Conservation (phyloP, 2,113 vertebrate species). For the Elanoides forficatus region DNA sequence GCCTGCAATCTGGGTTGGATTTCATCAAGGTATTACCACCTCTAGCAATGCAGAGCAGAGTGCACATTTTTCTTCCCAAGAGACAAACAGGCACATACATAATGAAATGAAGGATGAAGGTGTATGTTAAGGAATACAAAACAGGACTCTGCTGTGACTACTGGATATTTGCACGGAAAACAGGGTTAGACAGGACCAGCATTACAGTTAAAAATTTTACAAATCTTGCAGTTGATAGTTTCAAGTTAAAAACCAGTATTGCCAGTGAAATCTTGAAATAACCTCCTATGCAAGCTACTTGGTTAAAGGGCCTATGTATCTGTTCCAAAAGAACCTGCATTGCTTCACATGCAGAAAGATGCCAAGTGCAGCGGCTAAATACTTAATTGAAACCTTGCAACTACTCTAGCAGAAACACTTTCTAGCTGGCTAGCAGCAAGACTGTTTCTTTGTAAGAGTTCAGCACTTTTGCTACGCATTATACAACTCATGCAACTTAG, state of each 20-base stretch:
- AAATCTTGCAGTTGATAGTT: neutral
- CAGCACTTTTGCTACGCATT: neutral
- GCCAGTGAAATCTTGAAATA: neutral
- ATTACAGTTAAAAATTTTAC: neutral
- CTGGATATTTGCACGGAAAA: neutral
- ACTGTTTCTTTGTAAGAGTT: neutral
- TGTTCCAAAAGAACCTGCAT: neutral
- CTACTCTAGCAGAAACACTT: neutral
- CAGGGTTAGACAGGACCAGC: slow-evolving; percentile 16
- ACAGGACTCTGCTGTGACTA: neutral
- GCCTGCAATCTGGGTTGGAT: neutral
- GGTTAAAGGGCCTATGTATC: neutral
- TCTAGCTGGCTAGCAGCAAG: neutral
- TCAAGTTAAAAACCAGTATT: neutral
- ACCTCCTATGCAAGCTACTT: neutral
- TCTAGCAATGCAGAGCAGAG: slow-evolving; percentile 53
- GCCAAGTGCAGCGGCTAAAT: slow-evolving; percentile 9
- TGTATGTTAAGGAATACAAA: slow-evolving; percentile 12
- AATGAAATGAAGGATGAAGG: slow-evolving; percentile 28
- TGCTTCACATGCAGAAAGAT: slow-evolving; percentile 33
- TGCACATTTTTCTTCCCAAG: neutral
- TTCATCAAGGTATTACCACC: neutral
- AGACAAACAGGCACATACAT: slow-evolving; percentile 20
- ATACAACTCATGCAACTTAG: slow-evolving; percentile 17
- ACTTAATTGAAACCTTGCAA: neutral